Base-by-base conservation (phyloP, 35 echinoderm and acorn worm genomes). In the Anneissia japonica region DNA sequence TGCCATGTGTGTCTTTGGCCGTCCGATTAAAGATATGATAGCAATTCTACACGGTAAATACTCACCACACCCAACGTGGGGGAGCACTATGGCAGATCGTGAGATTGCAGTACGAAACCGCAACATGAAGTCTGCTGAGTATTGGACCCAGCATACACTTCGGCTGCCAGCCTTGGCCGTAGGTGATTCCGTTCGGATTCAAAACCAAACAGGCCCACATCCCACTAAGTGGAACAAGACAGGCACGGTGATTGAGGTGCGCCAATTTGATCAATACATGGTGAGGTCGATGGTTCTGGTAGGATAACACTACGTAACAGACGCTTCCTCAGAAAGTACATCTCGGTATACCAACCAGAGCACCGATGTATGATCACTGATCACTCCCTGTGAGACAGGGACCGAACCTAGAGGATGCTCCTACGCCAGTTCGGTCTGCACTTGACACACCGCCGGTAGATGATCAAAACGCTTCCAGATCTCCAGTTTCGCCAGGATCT, bases 211-310 rank as follows among this genome's bases (percentile, higher is more conserved):
- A 38, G 84, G 84, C 6, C 81, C 73, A 38, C 37, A 84, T 37
- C 88, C 88, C 21, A 90, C 81, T 46, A 90, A 85, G 38, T 90
- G 88, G 88, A 82, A 90, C 73, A 83, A 79, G 81, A 90, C 88
- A 21, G 81, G 88, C 16, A 90, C 84, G 0, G 38, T 85, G 0
- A 39, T 90, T 16, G 82, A 84, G 35, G 81, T 90, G 5, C 17
- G 55, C 39, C 87, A 88, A 37, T 82, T 82, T 82, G 51, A 81
- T 72, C 87, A 88, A 88, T 82, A 88, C 82, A 31, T 88, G 19
- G 79, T 88, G 34, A 56, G 34, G 75, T 87, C 4, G 74, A 87
- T 77, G 88, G 80, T 30, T 90, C 88, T 19, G 88, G 88, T 4
- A 39, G 33, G 30, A 13, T 35, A 6, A 79, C 33, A 0, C 31